These are phyloP conservation scores for Chrysoperla carnea DNA, from an alignment of 1,140 invertebrate genomes.

Conservation along the genomic window DNA sequence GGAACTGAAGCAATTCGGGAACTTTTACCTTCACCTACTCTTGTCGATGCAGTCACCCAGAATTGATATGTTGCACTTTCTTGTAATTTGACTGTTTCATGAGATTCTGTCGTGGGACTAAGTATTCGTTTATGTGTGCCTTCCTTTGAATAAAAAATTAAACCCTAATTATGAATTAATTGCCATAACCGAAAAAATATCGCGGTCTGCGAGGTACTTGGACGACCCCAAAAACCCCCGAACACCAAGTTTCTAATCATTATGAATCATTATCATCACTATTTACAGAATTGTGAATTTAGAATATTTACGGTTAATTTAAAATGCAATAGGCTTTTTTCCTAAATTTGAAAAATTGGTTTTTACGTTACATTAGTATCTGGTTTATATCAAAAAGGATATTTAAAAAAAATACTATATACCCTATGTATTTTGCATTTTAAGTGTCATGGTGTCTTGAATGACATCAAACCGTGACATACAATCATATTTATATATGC, in stretches of 20 bases:
- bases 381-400: too few relatives aligned
- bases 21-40: slow-evolving; percentile 57
- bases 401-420: too few relatives aligned
- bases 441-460: too few relatives aligned
- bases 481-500: too few relatives aligned
- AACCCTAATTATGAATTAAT: neutral
- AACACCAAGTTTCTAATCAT: neutral
- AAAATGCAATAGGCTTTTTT: too few relatives aligned
- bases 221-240: neutral
- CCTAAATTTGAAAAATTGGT: too few relatives aligned
- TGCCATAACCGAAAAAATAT: neutral
- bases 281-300: too few relatives aligned
- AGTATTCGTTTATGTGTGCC: slow-evolving; percentile 51
- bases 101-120: slow-evolving; percentile 39
- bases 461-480: too few relatives aligned
- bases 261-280: too few relatives aligned
- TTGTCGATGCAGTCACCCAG: slow-evolving; percentile 64
- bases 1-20: slow-evolving; percentile 56
- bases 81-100: slow-evolving; percentile 54
- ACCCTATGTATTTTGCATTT: too few relatives aligned
- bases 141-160: slow-evolving; percentile 19
- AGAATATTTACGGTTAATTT: too few relatives aligned
- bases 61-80: slow-evolving; percentile 57
- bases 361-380: too few relatives aligned
- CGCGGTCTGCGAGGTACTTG: neutral